Evolutionary conservation across 2,888 invertebrate genomes (phyloP).

Genomic region (Trisateles emortualis): DNA sequence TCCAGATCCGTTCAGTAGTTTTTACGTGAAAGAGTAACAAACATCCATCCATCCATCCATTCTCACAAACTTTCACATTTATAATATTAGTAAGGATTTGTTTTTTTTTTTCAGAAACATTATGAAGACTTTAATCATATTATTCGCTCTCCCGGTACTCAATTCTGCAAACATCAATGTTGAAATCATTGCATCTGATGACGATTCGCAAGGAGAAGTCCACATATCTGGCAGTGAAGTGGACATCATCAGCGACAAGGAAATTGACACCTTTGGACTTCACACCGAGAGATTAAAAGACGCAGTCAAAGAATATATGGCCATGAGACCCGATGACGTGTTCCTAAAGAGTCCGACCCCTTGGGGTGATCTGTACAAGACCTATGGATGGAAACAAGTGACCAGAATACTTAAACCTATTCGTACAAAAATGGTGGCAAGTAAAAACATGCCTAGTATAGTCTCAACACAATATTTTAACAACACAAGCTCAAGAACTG

Average conservation of each 20-base stretch:
- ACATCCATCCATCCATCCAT: no score
- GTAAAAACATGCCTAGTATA: slow-evolving; percentile 9
- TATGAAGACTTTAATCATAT: slow-evolving; percentile 12
- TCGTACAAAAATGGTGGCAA: slow-evolving; percentile 18
- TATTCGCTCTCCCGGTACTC: slow-evolving; percentile 22
- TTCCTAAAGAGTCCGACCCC: slow-evolving; percentile 57
- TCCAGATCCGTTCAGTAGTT: no score
- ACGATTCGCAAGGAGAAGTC: slow-evolving; percentile 31
- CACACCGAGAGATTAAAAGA: slow-evolving; percentile 52
- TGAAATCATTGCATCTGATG: slow-evolving; percentile 45
- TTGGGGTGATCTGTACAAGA: slow-evolving; percentile 61
- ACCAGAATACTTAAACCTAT: slow-evolving; percentile 50
- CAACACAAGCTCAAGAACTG: slow-evolving; percentile 19
- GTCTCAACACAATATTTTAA: slow-evolving; percentile 22
- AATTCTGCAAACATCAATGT: slow-evolving; percentile 52
- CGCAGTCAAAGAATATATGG: slow-evolving; percentile 46
- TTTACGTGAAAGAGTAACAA: no score
- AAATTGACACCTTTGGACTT: slow-evolving; percentile 52
- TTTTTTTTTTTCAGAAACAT: slow-evolving; percentile 7
- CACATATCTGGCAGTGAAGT: slow-evolving; percentile 43
- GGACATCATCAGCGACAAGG: slow-evolving; percentile 48
- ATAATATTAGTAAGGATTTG: no score
- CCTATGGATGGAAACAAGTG: slow-evolving; percentile 57
- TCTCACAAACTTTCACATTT: no score
- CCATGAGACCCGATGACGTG: slow-evolving; percentile 42